These are phyloP conservation scores for Pycnonotus jocosus DNA, from an alignment of 2,113 vertebrate species.

Conservation along the genomic window DNA sequence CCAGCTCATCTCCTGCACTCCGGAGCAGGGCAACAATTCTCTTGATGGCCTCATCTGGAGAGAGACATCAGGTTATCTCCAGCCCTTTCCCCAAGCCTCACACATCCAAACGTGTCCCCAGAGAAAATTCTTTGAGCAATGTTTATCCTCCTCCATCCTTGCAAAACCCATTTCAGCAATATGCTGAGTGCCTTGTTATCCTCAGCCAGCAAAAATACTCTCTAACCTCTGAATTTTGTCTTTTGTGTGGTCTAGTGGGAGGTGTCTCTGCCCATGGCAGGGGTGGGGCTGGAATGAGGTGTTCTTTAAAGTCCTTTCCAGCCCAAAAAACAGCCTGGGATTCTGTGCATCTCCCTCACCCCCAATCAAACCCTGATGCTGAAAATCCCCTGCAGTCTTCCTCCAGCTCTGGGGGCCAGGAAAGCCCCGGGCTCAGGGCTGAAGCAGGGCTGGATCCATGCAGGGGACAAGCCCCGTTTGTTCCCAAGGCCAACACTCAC, in stretches of 20 bases:
- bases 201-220: not conserved
- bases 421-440: not conserved
- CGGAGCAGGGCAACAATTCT: conserved; percentile 78
- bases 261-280: not conserved
- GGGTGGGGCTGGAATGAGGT: not conserved
- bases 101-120: not conserved
- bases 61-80: not conserved
- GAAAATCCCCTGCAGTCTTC: not conserved
- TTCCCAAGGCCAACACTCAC: conserved; percentile 7
- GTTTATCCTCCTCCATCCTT: not conserved
- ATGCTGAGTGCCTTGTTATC: not conserved
- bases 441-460: rapidly evolving
- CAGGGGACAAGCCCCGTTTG: rapidly evolving
- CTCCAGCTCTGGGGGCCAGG: rapidly evolving
- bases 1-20: conserved; percentile 74
- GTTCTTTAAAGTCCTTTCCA: not conserved
- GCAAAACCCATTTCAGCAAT: not conserved
- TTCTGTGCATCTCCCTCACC: not conserved
- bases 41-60: conserved; percentile 70
- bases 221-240: not conserved
- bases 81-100: not conserved
- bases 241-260: not conserved
- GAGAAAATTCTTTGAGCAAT: not conserved
- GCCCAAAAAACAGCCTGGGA: not conserved
- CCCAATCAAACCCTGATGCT: not conserved